Conservation (phyloP, 2,797 vertebrate species). For the Dicrostonyx torquatus region DNA sequence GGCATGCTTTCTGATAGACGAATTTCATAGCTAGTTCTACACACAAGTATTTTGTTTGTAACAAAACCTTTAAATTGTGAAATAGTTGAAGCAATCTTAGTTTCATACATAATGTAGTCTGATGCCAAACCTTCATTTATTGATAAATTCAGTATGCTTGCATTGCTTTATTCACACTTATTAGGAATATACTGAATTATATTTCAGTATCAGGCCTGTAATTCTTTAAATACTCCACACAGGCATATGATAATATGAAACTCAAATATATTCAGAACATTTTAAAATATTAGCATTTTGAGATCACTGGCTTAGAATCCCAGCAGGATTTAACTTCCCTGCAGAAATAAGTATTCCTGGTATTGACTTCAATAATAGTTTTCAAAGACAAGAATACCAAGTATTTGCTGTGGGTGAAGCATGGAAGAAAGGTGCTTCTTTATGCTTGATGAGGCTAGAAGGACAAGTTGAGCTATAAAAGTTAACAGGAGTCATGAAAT, state of each 20-base stretch:
- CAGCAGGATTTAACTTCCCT: slow-evolving; percentile 65
- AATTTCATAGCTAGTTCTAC: not conserved
- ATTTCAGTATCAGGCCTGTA: slow-evolving; percentile 25
- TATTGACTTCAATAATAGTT: slow-evolving; percentile 65
- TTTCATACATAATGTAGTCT: not conserved
- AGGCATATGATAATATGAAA: slow-evolving; percentile 48
- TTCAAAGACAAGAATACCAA: slow-evolving; percentile 56
- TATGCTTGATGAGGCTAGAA: slow-evolving; percentile 45
- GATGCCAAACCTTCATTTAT: not conserved
- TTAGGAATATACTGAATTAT: slow-evolving; percentile 67
- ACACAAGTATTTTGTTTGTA: not conserved
- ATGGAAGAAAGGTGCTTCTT: slow-evolving; percentile 49
- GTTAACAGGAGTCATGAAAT: slow-evolving; percentile 35
- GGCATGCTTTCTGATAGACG: not conserved
- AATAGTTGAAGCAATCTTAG: not conserved
- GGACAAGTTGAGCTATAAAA: slow-evolving; percentile 52
- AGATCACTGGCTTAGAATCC: slow-evolving; percentile 62
- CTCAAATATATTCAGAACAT: slow-evolving; percentile 54
- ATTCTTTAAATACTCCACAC: slow-evolving; percentile 59
- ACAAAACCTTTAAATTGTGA: not conserved
- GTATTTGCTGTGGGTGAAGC: slow-evolving; percentile 49
- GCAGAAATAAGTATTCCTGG: slow-evolving; percentile 42
- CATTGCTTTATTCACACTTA: slow-evolving; percentile 54
- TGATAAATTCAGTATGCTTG: not conserved
- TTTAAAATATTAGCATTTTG: slow-evolving; percentile 74